phyloP scores from a whole-genome alignment of 2,888 invertebrate species.

The Ceramica pisi region DNA sequence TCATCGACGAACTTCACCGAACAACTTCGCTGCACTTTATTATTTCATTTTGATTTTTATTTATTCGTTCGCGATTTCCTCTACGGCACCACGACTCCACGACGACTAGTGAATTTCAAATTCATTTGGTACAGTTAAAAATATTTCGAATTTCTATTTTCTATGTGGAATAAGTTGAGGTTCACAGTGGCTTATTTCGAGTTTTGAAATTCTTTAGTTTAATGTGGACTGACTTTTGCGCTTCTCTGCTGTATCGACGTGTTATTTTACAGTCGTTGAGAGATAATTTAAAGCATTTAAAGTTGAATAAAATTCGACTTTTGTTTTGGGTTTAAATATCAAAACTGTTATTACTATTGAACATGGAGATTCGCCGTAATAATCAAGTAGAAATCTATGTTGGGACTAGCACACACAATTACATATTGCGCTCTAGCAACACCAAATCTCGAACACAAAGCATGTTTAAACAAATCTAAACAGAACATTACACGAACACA shows the following conservation, averaged over 20 bases:
- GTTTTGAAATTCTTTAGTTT: slow-evolving; percentile 47
- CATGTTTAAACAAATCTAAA: slow-evolving; percentile 5
- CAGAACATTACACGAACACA: slow-evolving; percentile 6
- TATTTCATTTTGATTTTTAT: slow-evolving; percentile 73
- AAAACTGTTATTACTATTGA: not conserved
- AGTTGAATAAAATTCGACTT: not conserved
- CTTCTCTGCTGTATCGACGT: not conserved
- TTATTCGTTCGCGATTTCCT: slow-evolving; percentile 69
- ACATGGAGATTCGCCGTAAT: not conserved
- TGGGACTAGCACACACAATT: not conserved
- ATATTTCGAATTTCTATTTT: slow-evolving; percentile 53
- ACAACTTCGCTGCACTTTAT: slow-evolving; percentile 66
- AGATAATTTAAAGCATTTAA: not conserved
- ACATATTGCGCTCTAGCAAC: not conserved
- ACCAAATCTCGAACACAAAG: not conserved
- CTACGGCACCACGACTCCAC: slow-evolving; percentile 56
- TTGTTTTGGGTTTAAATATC: not conserved
- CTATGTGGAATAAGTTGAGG: slow-evolving; percentile 44
- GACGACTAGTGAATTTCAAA: slow-evolving; percentile 63
- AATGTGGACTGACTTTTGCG: slow-evolving; percentile 12
- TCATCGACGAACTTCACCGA: slow-evolving; percentile 65
- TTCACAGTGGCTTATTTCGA: slow-evolving; percentile 42
- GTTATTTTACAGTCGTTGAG: slow-evolving; percentile 7
- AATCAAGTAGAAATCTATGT: not conserved
- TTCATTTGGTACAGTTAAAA: slow-evolving; percentile 63